phyloP scores from a whole-genome alignment of 2,888 invertebrate genomes.

The Archips crataeganus region DNA sequence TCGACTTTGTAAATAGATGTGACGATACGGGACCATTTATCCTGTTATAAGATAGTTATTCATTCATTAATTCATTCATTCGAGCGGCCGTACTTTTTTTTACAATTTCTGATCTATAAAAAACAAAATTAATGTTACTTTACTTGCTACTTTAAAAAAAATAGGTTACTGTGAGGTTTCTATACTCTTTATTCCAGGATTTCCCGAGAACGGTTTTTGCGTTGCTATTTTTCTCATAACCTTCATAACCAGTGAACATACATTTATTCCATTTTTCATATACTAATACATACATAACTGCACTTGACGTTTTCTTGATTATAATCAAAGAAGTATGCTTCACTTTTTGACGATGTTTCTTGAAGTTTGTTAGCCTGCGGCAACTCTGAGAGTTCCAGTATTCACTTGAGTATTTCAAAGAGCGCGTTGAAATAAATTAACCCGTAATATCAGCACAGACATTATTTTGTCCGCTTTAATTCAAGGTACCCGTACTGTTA shows the following conservation, averaged over 20 bases:
- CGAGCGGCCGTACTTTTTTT: too few relatives aligned
- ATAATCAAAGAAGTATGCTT: constrained; percentile 36
- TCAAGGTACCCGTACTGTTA: constrained; percentile 19
- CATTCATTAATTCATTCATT: constrained; percentile 1
- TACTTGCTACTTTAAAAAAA: neutral
- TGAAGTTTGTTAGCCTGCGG: constrained; percentile 34
- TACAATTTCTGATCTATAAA: too few relatives aligned
- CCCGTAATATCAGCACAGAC: constrained; percentile 38
- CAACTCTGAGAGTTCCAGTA: constrained; percentile 30
- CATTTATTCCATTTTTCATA: too few relatives aligned
- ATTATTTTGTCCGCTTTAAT: constrained; percentile 31
- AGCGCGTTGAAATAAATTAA: constrained; percentile 46
- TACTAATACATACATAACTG: constrained; percentile 5
- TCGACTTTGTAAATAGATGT: neutral
- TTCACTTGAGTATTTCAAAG: constrained; percentile 33
- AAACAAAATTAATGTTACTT: constrained; percentile 3
- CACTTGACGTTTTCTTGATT: constrained; percentile 33
- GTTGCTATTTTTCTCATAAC: constrained; percentile 14
- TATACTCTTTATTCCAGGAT: neutral
- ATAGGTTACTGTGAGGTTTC: neutral
- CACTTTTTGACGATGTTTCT: constrained; percentile 24
- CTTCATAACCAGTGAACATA: too few relatives aligned
- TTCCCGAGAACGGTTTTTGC: neutral
- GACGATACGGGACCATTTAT: too few relatives aligned
- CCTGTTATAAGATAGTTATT: neutral